Base-by-base conservation (phyloP, 2,888 invertebrate genomes). In the Leucophora obtusa region DNA sequence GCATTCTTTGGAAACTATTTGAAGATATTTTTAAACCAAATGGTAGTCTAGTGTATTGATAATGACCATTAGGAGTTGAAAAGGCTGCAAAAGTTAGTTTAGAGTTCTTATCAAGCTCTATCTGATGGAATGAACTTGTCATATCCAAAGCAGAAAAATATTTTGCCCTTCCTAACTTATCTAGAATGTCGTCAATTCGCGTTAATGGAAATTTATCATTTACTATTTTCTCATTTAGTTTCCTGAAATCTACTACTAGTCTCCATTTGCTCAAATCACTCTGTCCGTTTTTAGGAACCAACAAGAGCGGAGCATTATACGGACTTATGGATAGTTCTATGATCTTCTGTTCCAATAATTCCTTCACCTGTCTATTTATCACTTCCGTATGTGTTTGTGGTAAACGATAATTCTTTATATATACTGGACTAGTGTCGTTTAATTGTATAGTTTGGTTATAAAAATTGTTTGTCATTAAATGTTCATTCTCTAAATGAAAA, bases 201-300 rank as follows among this genome's bases (percentile, higher is more conserved):
- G 21, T 21, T 21, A 21, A 21, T 21, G 21, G 21, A 21, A 21
- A 21, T 21, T 21, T 21, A 21, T 21, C 21, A 21, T 21, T 21
- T 3, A 21, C 21, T 21, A 21, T 21, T 4, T 53, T 17, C n/a
- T 53, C 21, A 60, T 60, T 60, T 17, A 60, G 21, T 21, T 66
- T 21, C 4, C 21, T 21, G 21, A 21, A 21, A 21, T 21, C 21
- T 21, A 21, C 21, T 21, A 21, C 21, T 21, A 21, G 4, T 4
- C 56, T 66, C 66, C 66, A 66, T 43, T 65, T 66, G n/a, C 58
- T 70, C 35, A 59, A 14, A 70, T 60, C 70, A 11, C 60, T 17
- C n/a, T 68, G 28, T n/a, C 47, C 47, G n/a, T 56, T 68, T 10
- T 56, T 68, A 4, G 68, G 51, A 18, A 59, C 69, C 17, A 59